These are phyloP conservation scores for Zygaena filipendulae DNA, from an alignment of 2,888 invertebrate genomes.

Conservation along the genomic window DNA sequence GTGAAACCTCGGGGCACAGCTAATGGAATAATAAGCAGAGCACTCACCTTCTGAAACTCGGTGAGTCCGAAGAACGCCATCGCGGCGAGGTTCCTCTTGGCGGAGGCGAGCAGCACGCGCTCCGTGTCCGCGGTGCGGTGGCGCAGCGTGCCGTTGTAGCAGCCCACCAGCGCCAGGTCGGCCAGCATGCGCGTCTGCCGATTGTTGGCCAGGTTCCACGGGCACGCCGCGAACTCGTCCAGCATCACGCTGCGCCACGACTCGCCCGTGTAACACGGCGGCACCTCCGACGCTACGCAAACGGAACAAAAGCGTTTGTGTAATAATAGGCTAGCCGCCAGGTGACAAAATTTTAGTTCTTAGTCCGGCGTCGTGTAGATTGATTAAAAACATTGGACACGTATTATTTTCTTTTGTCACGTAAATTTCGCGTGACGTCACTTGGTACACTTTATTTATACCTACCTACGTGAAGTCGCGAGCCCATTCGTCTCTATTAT, in stretches of 20 bases:
- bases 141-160: slow-evolving; percentile 89
- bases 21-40: too few species aligned
- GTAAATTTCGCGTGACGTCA: too few species aligned
- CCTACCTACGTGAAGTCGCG: too few species aligned
- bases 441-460: too few species aligned
- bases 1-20: too few species aligned
- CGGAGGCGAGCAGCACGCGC: slow-evolving; percentile 90
- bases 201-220: slow-evolving; percentile 94
- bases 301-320: too few species aligned
- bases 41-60: slow-evolving; percentile 88
- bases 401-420: too few species aligned
- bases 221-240: slow-evolving; percentile 91
- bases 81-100: slow-evolving; percentile 92
- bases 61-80: slow-evolving; percentile 99
- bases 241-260: slow-evolving; percentile 92
- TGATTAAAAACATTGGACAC: too few species aligned
- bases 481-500: too few species aligned
- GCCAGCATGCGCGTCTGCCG: slow-evolving; percentile 98
- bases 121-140: slow-evolving; percentile 77
- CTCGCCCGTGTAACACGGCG: slow-evolving; percentile 81
- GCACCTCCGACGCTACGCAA: slow-evolving; percentile 81
- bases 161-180: slow-evolving; percentile 93
- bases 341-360: too few species aligned
- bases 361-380: too few species aligned
- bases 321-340: too few species aligned